phyloP scores from a whole-genome alignment of 30 jellyfish, hydroid and myxozoan species.

The Hydra vulgaris region DNA sequence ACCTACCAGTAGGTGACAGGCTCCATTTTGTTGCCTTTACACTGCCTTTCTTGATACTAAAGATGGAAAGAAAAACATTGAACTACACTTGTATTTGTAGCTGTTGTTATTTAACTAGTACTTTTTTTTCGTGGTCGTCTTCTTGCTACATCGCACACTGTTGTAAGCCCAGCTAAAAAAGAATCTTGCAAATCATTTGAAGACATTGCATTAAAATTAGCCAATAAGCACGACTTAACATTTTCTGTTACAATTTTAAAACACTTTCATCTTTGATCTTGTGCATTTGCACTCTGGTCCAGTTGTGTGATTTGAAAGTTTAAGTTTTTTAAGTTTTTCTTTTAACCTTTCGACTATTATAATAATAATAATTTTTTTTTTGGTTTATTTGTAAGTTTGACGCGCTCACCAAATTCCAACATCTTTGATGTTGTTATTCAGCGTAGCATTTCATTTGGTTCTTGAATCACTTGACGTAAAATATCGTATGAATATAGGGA shows the following conservation, averaged over 20 bases:
- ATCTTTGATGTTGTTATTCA: background rate
- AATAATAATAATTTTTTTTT: too few species aligned
- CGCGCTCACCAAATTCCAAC: too few species aligned
- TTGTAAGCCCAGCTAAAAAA: background rate
- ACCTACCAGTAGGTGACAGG: background rate
- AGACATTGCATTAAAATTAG: background rate
- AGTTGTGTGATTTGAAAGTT: background rate
- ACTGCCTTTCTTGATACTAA: background rate
- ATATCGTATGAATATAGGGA: background rate
- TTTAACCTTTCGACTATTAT: background rate
- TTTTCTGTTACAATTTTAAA: background rate
- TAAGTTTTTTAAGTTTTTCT: background rate
- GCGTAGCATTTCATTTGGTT: background rate
- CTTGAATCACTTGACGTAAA: background rate
- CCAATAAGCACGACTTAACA: background rate
- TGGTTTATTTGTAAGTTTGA: background rate
- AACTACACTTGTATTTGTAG: background rate
- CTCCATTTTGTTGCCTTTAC: background rate
- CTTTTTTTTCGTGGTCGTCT: background rate
- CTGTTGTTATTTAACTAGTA: background rate
- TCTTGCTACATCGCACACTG: background rate
- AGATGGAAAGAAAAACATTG: background rate
- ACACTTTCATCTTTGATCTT: background rate
- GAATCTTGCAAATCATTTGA: background rate
- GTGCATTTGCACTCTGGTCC: background rate